A percentile compares a stretch with the other conserved stretches of the same genome.
Evolutionary conservation across 2,797 vertebrate genomes (phyloP).

Genomic region (Hypotaenidia philippensis): DNA sequence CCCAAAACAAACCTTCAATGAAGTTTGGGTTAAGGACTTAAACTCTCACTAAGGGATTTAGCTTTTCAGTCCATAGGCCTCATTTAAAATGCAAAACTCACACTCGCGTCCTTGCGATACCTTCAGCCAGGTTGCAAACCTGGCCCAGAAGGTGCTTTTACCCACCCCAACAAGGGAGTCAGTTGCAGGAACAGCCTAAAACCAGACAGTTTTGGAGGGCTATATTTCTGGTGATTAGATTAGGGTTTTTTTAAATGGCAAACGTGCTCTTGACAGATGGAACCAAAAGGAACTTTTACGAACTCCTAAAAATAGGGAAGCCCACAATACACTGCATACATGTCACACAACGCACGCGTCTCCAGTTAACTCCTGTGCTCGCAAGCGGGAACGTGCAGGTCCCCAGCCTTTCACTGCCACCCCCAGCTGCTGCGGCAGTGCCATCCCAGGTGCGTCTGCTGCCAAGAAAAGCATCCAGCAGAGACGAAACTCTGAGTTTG

Average conservation of each 20-base stretch:
- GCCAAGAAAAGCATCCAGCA: not conserved
- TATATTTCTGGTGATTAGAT: conserved; percentile 34
- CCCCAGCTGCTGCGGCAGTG: not conserved
- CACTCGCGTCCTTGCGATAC: not conserved
- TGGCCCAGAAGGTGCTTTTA: not conserved
- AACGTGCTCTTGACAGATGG: conserved; percentile 54
- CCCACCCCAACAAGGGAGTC: not conserved
- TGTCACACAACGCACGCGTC: not conserved
- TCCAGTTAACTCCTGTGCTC: not conserved
- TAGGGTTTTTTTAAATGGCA: not conserved
- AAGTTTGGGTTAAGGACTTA: not conserved
- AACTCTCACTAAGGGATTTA: not conserved
- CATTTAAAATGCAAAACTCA: not conserved
- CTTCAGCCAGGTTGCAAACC: not conserved
- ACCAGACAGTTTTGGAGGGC: not conserved
- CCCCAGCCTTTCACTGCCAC: not conserved
- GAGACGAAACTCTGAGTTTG: not conserved
- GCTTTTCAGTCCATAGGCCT: not conserved
- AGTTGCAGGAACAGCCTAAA: conserved; percentile 9
- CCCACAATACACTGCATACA: conserved; percentile 18
- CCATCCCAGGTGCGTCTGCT: not conserved
- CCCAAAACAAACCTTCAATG: not conserved
- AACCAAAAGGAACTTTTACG: conserved; percentile 57
- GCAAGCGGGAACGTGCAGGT: accelerated
- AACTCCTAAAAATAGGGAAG: conserved; percentile 64